Percentiles rank a stretch among this genome's conserved stretches.
Conservation (phyloP, 2,113 vertebrate genomes). For the Oophaga pumilio region DNA sequence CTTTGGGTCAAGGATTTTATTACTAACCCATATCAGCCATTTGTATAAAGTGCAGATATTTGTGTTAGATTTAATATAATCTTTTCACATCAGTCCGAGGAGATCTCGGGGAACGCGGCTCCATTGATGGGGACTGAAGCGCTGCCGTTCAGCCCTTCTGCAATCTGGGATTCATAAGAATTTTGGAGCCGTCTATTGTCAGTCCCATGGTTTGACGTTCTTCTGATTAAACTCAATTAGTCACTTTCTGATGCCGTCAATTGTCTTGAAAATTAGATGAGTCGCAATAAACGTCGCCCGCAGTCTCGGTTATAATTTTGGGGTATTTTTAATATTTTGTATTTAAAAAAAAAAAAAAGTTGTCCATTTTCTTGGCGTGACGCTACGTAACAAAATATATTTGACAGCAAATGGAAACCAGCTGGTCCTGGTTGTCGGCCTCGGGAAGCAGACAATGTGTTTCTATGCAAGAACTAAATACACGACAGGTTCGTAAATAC, state of each 20-base stretch:
- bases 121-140: constrained; percentile 34
- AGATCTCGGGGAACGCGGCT: neutral
- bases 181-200: constrained; percentile 15
- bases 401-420: constrained; percentile 26
- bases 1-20: neutral
- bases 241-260: constrained; percentile 22
- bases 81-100: neutral
- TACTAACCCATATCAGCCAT: neutral
- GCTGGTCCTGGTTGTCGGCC: constrained; percentile 23
- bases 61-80: neutral
- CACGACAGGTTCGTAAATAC: neutral
- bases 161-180: constrained; percentile 45
- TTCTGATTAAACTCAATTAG: constrained; percentile 33
- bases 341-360: constrained; percentile 13
- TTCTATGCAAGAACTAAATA: neutral
- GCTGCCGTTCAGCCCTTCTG: constrained; percentile 8
- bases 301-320: constrained; percentile 35
- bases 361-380: constrained; percentile 31
- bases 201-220: constrained; percentile 27
- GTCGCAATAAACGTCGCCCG: neutral
- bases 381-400: constrained; percentile 8
- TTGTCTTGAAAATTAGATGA: constrained; percentile 41
- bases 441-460: neutral
- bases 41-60: neutral
- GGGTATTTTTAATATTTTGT: neutral